Conservation (phyloP, 2,888 invertebrate genomes). For the Hymenopus coronatus region DNA sequence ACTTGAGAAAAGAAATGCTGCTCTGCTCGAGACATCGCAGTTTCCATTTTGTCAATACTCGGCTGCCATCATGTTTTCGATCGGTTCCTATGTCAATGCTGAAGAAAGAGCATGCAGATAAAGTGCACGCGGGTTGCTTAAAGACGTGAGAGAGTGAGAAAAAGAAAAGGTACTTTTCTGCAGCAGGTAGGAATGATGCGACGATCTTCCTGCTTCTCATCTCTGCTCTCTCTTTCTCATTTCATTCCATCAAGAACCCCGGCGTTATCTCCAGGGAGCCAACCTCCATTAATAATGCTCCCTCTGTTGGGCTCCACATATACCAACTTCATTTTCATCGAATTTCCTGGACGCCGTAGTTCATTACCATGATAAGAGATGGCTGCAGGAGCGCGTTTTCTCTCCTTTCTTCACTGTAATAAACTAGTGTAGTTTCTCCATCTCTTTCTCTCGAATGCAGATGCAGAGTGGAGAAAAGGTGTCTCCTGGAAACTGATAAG, state of each 20-base stretch:
- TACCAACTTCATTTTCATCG: conserved; percentile 3
- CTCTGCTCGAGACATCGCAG: no score
- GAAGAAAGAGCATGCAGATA: not conserved
- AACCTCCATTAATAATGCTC: not conserved
- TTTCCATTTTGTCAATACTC: no score
- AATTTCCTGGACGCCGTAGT: conserved; percentile 14
- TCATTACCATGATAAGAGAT: conserved; percentile 1
- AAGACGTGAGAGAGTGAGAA: not conserved
- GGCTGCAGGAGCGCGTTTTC: not conserved
- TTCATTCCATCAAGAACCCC: not conserved
- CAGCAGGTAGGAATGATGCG: not conserved
- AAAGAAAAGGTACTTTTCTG: not conserved
- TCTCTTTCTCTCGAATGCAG: not conserved
- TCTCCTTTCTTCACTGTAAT: not conserved
- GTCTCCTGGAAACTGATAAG: not conserved
- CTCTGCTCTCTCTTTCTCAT: not conserved
- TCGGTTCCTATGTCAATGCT: no score
- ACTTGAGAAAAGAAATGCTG: no score
- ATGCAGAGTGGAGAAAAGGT: not conserved
- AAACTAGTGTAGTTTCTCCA: not conserved
- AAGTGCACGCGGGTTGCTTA: not conserved
- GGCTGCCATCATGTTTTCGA: no score
- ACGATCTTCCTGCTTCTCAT: not conserved
- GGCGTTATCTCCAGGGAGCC: not conserved
- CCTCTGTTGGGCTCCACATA: not conserved